phyloP scores from a whole-genome alignment of 2,888 invertebrate species.

The Cantharis lateralis region DNA sequence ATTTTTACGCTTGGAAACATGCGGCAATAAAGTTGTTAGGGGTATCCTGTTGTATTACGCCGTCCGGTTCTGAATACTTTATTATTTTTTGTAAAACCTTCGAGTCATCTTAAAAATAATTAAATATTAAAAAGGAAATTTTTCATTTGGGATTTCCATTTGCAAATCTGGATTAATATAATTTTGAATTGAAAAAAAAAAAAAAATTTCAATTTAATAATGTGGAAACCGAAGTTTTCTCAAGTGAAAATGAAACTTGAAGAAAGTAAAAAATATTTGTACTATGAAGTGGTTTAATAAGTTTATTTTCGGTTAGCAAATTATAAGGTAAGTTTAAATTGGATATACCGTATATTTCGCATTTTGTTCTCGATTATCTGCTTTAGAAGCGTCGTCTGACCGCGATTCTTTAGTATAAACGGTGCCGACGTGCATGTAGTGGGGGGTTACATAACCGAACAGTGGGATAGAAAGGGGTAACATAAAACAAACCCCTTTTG shows the following conservation, averaged over 20 bases:
- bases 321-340: not conserved
- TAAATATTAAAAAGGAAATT: not conserved
- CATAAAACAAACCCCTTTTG: constrained; percentile 51
- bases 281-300: not conserved
- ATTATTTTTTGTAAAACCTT: not conserved
- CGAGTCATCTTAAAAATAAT: not conserved
- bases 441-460: constrained; percentile 36
- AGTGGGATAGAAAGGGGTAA: constrained; percentile 44
- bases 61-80: not conserved
- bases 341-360: not conserved
- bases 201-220: not conserved
- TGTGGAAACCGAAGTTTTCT: not conserved
- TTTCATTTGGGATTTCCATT: not conserved
- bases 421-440: constrained; percentile 24
- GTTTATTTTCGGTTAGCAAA: not conserved
- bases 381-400: constrained; percentile 7
- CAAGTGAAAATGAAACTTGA: not conserved
- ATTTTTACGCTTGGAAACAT: not conserved
- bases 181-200: not conserved
- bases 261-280: not conserved
- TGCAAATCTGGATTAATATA: not conserved
- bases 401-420: constrained; percentile 15
- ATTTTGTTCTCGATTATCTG: constrained; percentile 10
- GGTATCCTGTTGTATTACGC: not conserved
- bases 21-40: not conserved